These are phyloP conservation scores for Spea multiplicata DNA, from an alignment of 2,113 vertebrate species.

Conservation along the genomic window DNA sequence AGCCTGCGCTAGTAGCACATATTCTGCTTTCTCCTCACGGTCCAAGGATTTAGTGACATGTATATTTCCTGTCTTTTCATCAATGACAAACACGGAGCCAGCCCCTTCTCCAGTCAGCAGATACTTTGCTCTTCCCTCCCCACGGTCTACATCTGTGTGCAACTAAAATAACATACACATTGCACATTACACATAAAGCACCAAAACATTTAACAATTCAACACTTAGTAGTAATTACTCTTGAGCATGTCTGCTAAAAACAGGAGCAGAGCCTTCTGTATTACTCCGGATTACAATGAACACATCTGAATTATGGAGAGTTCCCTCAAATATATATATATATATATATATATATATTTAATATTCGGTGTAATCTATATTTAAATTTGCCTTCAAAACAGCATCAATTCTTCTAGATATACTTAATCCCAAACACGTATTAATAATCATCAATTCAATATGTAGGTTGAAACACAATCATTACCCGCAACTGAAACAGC, in stretches of 20 bases:
- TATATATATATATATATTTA: neutral
- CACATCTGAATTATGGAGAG: no score
- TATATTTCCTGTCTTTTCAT: slow-evolving; percentile 90
- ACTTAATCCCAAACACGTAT: no score
- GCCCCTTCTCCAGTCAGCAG: slow-evolving; percentile 86
- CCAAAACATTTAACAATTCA: no score
- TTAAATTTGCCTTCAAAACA: neutral
- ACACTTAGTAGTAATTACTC: no score
- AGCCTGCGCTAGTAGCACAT: slow-evolving; percentile 81
- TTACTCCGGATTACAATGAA: no score
- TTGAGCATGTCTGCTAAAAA: no score
- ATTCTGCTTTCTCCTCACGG: slow-evolving; percentile 87
- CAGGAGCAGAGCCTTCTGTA: no score
- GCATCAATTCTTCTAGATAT: neutral
- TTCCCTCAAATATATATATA: neutral
- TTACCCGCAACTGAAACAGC: neutral
- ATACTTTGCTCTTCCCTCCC: slow-evolving; percentile 84
- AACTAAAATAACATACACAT: slow-evolving; percentile 61
- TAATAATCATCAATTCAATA: no score
- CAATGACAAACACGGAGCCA: slow-evolving; percentile 87
- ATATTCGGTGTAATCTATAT: neutral
- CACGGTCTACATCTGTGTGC: slow-evolving; percentile 86
- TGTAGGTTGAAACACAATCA: no score
- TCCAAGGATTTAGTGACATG: slow-evolving; percentile 89
- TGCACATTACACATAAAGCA: no score